Evolutionary conservation across 2,797 vertebrate species (phyloP), one percentile per base, ranked within the genome.

Genomic region (Nannoperca australis): DNA sequence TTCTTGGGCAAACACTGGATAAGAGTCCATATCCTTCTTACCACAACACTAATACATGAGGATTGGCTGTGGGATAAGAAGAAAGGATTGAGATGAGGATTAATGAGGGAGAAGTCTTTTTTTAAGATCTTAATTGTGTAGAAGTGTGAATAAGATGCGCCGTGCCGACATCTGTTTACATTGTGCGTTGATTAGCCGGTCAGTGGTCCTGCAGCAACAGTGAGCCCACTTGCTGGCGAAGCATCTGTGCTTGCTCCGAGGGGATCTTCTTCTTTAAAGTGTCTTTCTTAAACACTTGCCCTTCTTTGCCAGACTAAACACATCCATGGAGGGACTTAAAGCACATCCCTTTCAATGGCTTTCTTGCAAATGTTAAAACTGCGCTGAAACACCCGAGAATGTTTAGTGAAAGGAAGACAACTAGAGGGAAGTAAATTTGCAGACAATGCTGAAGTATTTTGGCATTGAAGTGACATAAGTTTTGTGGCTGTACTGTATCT

Each of bases 21-120:
- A 94, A 94, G 93, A 94, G 94, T 94, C 90, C 92, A 93, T 88
- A 94, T 95, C 93, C 95, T 81, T 89, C 93, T 95, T 93, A 95
- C 89, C 92, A 93, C 88, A 56, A 81, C 89, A 71, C 86, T 95
- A 94, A 95, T 94, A 89, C 94, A 87, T 42, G 81, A 22, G 76
- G 93, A 93, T 94, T 94, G 93, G 73, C 85, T 79, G 77, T 27
- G 59, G 93, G 93, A 95, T 94, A 87, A 95, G 90, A 79, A 89
- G 72, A 86, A 83, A 78, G 90, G 92, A 93, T 90, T 92, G 89
- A 91, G 88, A 89, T 89, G 91, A 68, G 93, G 94, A 96, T 95
- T 95, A 95, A 95, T 95, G 92, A 93, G 93, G 81, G 84, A 86
- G 78, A 91, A 85, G 85, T 81, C 63, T 87, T 79, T 91, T 91